Evolutionary conservation across 2,888 invertebrate genomes (phyloP).

Genomic region (Dolomedes plantarius): DNA sequence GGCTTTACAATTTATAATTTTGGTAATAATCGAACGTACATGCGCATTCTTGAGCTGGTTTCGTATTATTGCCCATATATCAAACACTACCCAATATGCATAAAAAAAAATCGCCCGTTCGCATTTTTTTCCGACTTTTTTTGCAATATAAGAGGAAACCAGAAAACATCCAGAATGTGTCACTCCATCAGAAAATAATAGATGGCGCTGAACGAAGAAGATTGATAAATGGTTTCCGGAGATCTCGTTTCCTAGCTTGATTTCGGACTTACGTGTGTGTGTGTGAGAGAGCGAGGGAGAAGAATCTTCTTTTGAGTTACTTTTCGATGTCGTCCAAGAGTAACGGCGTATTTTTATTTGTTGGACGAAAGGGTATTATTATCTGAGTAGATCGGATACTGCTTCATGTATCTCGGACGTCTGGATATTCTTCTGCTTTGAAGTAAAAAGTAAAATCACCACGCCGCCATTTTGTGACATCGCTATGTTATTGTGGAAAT

Average conservation of each 20-base stretch:
- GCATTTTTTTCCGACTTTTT: too few relatives aligned
- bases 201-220: neutral
- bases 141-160: neutral
- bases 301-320: neutral
- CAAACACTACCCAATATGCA: too few relatives aligned
- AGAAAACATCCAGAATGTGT: neutral
- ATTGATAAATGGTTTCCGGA: conserved; percentile 8
- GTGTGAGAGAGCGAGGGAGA: too few relatives aligned
- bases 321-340: neutral
- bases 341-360: neutral
- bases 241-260: neutral
- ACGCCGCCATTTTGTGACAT: neutral
- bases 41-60: too few relatives aligned
- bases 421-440: neutral
- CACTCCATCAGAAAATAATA: neutral
- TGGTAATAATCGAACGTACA: too few relatives aligned
- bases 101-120: too few relatives aligned
- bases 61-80: too few relatives aligned
- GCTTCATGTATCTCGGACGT: neutral
- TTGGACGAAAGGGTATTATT: neutral
- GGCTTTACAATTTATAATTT: too few relatives aligned
- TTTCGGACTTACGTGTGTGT: neutral
- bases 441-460: neutral
- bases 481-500: too few relatives aligned
- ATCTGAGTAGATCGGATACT: neutral